Conservation (phyloP, 2,113 vertebrate species). For the Tupaia tana region DNA sequence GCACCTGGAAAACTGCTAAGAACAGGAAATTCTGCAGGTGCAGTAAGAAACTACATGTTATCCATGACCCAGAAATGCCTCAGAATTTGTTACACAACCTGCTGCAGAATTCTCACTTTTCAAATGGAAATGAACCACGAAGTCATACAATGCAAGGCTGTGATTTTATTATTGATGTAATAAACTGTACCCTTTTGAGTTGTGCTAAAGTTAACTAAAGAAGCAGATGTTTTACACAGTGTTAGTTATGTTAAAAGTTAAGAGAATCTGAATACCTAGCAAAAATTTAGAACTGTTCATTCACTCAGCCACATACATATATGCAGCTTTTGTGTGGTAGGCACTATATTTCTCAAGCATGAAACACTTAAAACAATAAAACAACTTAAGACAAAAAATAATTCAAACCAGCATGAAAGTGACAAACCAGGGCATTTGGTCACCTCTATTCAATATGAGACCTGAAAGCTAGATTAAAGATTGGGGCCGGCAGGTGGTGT, state of each 20-base stretch:
- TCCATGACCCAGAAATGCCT: slow-evolving; percentile 72
- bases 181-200: slow-evolving; percentile 6
- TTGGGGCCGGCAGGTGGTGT: too few relatives aligned
- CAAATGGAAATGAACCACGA: slow-evolving; percentile 71
- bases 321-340: background rate
- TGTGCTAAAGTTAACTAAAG: slow-evolving; percentile 57
- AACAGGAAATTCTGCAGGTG: slow-evolving; percentile 61
- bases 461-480: background rate
- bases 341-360: slow-evolving; percentile 39
- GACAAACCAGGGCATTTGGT: slow-evolving; percentile 44
- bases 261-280: slow-evolving; percentile 56
- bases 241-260: slow-evolving; percentile 53
- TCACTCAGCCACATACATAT: background rate
- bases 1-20: slow-evolving; percentile 63
- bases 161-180: slow-evolving; percentile 54
- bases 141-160: slow-evolving; percentile 41
- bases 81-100: slow-evolving; percentile 66
- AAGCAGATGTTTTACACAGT: slow-evolving; percentile 47
- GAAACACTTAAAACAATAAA: slow-evolving; percentile 16
- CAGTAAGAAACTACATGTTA: slow-evolving; percentile 61
- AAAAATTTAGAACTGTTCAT: slow-evolving; percentile 55
- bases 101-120: slow-evolving; percentile 33
- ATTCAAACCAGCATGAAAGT: slow-evolving; percentile 51
- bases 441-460: slow-evolving; percentile 38
- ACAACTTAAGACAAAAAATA: slow-evolving; percentile 40